These are phyloP conservation scores for Chloebia gouldiae DNA, from an alignment of 2,113 vertebrate species.

Conservation along the genomic window DNA sequence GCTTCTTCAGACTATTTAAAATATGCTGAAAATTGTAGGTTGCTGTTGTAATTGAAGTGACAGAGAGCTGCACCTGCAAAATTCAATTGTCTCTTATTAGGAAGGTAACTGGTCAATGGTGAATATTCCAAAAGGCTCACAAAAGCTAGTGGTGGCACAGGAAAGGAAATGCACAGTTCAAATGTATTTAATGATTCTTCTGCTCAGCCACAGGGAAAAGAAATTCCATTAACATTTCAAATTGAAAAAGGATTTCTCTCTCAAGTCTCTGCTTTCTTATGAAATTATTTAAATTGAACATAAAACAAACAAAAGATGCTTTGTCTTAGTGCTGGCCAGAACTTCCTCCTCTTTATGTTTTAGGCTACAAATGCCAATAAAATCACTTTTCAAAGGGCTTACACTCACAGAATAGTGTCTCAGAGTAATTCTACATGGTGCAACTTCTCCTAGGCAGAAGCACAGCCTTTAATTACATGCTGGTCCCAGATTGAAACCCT, in stretches of 20 bases:
- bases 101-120: not conserved
- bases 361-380: not conserved
- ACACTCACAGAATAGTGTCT: not conserved
- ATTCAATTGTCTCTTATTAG: not conserved
- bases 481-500: constrained; percentile 36
- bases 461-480: not conserved
- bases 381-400: not conserved
- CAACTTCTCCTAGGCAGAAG: not conserved
- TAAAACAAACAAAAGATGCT: not conserved
- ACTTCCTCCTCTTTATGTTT: not conserved
- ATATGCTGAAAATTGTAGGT: not conserved
- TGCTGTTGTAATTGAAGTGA: not conserved
- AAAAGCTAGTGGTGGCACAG: not conserved
- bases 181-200: not conserved
- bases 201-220: not conserved
- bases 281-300: not conserved
- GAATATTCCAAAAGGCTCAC: not conserved
- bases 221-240: not conserved
- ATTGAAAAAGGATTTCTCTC: not conserved
- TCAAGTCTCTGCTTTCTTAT: not conserved
- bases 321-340: not conserved
- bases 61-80: not conserved
- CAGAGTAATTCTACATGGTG: not conserved
- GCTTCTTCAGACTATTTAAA: not conserved
- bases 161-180: not conserved